A percentile compares a stretch with the other conserved stretches of the same genome.
phyloP scores from a whole-genome alignment of 1,140 invertebrate species.

The Danaus plexippus region DNA sequence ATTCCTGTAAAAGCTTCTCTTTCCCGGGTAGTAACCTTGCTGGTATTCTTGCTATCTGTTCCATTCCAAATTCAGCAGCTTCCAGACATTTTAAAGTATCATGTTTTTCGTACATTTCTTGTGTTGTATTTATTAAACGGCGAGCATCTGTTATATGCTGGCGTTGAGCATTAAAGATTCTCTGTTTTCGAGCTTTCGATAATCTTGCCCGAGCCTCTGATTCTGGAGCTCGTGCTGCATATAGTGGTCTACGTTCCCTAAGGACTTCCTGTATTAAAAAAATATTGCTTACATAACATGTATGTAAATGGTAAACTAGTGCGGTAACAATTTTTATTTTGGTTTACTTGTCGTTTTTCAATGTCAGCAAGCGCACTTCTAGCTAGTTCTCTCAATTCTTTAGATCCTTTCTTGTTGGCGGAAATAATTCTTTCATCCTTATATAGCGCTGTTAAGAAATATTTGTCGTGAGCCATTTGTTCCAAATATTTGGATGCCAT shows the following conservation, averaged over 20 bases:
- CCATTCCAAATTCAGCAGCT: constrained; percentile 51
- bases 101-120: constrained; percentile 32
- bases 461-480: constrained; percentile 63
- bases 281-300: constrained; percentile 2
- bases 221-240: constrained; percentile 47
- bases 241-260: constrained; percentile 50
- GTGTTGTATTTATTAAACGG: constrained; percentile 37
- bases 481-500: constrained; percentile 64
- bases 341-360: constrained; percentile 52
- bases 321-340: no score
- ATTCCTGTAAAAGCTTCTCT: constrained; percentile 46
- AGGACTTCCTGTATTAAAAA: constrained; percentile 38
- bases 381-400: constrained; percentile 44
- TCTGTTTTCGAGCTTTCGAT: constrained; percentile 37
- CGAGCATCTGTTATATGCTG: constrained; percentile 47
- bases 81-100: constrained; percentile 55
- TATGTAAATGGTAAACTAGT: no score
- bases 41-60: constrained; percentile 51
- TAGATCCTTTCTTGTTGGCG: constrained; percentile 52
- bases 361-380: constrained; percentile 50
- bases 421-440: constrained; percentile 57
- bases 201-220: constrained; percentile 40
- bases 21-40: constrained; percentile 44
- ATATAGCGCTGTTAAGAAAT: constrained; percentile 53
- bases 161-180: constrained; percentile 34